Base-by-base conservation (phyloP, 2,888 invertebrate species). In the Lamellibrachia columna region DNA sequence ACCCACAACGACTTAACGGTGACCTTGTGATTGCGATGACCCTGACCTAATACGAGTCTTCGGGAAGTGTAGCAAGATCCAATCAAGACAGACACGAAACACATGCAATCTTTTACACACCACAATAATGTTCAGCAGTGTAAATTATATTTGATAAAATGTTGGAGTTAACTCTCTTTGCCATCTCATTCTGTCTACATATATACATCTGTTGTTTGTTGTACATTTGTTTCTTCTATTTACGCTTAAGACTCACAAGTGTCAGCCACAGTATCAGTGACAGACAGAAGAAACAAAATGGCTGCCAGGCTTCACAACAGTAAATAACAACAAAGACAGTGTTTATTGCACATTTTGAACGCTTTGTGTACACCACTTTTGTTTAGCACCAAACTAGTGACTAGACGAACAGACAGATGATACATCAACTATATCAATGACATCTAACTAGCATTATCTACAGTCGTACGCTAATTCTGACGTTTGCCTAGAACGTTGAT, bases 251-350 rank as follows among this genome's bases (percentile, higher is more conserved):
- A 22, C 75, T 75, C 75, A 4, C 75, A 15, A 6, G 22, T 55
- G 55, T 55, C 55, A 40, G 0, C 55, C 9, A 9, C 55, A 22
- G n/a, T 22, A 75, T 22, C 15, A 4, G 75, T 11, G 22, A 0
- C 75, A 75, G n/a, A 75, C 75, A 75, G 75, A 75, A 75, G 22
- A 75, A 75, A 75, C 75, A 75, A 75, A 75, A 75, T 75, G 75
- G 75, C 75, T 22, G 75, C 75, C 75, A 75, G 15, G n/a, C 22
- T 22, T 75, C 15, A 75, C 22, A 75, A 75, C 75, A 75, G 6
- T 75, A 40, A 40, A 40, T 40, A 75, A 2, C 58, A 58, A 22
- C 75, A 75, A 75, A 75, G 75, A 7, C 75, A 22, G 75, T 75
- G 75, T 22, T 22, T 75, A 75, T 75, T 75, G 75, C 75, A 75